Base-by-base conservation (phyloP, 2,113 vertebrate genomes). In the Dasyurus viverrinus region DNA sequence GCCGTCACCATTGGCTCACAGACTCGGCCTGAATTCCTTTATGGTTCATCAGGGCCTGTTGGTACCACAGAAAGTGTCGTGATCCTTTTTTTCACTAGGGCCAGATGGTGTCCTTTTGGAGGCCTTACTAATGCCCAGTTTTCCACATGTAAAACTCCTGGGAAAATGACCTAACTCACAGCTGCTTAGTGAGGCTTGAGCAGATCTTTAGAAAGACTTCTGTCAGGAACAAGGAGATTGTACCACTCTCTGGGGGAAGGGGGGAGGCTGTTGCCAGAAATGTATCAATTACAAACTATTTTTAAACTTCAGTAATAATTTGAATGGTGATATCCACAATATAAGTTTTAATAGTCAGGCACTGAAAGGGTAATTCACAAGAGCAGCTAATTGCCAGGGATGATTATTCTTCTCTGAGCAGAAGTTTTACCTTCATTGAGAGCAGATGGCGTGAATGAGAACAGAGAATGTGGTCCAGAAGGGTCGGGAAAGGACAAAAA, bases 151-250 rank as follows among this genome's bases (percentile, higher is more conserved):
- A 99, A 99, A 99, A 99, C 99, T 99, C 99, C 99, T 99, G 99
- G 99, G 99, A 99, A 99, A 99, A 99, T 99, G 99, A 99, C 99
- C 99, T 99, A 99, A 99, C 99, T 99, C 99, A 98, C 99, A 99
- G 99, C 99, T 99, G 99, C 99, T 99, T 99, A 99, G 99, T 99
- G 99, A 99, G 99, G 99, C 99, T 99, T 99, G 99, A 99, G 99
- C 99, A 99, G 99, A 99, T 99, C 99, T 99, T 99, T 99, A 99
- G 99, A 99, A 99, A 99, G 98, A 99, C 98, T 99, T 99, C 99
- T 99, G 98, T 99, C 98, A 98, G 98, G 98, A 98, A 98, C 98
- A 98, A 98, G 98, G 97, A 98, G 98, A 98, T 94, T 93, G 98
- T 98, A 98, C 98, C 98, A 98, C 98, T 98, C 94, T 94, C 96